phyloP scores from a whole-genome alignment of 2,113 vertebrate species.

The Dendrocopos noguchii region DNA sequence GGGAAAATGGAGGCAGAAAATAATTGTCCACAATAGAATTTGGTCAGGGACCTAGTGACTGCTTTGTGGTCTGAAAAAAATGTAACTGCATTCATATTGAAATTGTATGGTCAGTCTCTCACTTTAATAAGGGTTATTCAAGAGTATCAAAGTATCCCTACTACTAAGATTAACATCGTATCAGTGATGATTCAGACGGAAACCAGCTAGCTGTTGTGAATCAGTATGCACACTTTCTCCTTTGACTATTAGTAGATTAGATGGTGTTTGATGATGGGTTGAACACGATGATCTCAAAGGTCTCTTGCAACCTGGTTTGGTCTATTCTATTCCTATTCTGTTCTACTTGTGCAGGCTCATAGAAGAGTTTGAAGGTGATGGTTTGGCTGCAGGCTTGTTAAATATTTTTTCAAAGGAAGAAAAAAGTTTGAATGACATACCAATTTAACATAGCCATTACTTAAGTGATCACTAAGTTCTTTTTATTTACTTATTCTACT shows the following conservation, averaged over 20 bases:
- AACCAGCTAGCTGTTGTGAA: not conserved
- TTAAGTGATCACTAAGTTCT: not conserved
- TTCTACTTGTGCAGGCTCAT: not conserved
- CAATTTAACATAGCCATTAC: not conserved
- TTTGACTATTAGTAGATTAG: not conserved
- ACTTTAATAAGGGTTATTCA: not conserved
- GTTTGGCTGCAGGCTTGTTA: not conserved
- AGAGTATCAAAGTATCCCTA: accelerated
- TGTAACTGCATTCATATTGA: not conserved
- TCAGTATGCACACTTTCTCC: not conserved
- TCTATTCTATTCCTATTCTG: too few relatives aligned
- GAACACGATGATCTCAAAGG: too few relatives aligned
- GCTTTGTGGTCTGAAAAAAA: not conserved
- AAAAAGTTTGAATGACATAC: not conserved
- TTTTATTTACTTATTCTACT: not conserved
- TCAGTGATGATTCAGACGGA: not conserved
- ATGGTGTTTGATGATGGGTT: too few relatives aligned
- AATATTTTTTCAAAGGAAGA: not conserved
- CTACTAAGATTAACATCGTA: not conserved
- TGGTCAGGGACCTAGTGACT: not conserved
- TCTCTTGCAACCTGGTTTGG: too few relatives aligned
- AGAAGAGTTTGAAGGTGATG: not conserved
- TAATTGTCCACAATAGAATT: not conserved
- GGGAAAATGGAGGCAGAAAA: not conserved
- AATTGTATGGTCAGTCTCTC: not conserved